phyloP scores from a whole-genome alignment of 2,888 invertebrate genomes.

The Drosophila merina region DNA sequence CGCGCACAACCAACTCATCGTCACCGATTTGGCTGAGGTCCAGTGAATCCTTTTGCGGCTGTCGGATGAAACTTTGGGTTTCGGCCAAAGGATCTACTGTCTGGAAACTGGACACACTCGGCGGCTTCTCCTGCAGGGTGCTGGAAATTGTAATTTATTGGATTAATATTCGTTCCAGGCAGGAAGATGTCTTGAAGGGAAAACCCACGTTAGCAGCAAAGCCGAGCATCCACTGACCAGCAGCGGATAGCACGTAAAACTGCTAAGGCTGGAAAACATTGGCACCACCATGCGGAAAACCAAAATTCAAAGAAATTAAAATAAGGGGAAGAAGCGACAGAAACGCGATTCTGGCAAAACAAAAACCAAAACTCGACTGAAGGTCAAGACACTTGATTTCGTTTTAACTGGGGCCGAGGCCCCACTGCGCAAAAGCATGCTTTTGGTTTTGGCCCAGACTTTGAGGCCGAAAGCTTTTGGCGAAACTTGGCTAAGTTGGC shows the following conservation, averaged over 20 bases:
- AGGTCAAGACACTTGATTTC: conserved; percentile 54
- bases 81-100: conserved; percentile 59
- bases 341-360: conserved; percentile 60
- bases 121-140: conserved; percentile 80
- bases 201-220: conserved; percentile 72
- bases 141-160: conserved; percentile 51
- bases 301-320: conserved; percentile 54
- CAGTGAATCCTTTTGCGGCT: conserved; percentile 61
- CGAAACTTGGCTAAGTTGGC: background rate
- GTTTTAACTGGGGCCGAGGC: background rate
- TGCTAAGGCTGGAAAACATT: conserved; percentile 80
- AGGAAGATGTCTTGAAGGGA: background rate
- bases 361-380: conserved; percentile 69
- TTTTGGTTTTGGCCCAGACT: conserved; percentile 36
- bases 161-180: background rate
- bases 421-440: conserved; percentile 51
- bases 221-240: conserved; percentile 81
- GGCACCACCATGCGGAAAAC: conserved; percentile 64
- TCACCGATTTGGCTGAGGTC: conserved; percentile 70
- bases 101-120: conserved; percentile 68
- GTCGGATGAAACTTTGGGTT: conserved; percentile 72
- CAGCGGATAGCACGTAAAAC: conserved; percentile 81
- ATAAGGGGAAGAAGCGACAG: conserved; percentile 54
- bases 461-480: background rate
- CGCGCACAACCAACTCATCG: conserved; percentile 80